Conservation (phyloP, 2,797 vertebrate species). For the Antrozous pallidus region DNA sequence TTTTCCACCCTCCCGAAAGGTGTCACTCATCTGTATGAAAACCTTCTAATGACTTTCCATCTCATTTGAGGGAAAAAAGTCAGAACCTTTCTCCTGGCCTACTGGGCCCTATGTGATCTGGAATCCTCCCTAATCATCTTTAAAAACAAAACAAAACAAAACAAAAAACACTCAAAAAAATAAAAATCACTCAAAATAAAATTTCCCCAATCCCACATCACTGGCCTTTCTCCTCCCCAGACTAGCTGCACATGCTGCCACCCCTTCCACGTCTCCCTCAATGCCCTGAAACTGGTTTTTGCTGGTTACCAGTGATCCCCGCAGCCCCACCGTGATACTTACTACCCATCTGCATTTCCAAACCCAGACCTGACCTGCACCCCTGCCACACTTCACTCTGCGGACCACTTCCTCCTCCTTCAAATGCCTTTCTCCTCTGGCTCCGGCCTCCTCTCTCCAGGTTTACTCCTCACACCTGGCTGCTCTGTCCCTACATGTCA, state of each 20-base stretch:
- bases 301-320: background rate
- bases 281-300: background rate
- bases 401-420: background rate
- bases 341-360: background rate
- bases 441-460: rapidly evolving
- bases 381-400: background rate
- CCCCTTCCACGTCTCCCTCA: background rate
- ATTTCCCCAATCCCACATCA: background rate
- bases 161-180: too few relatives aligned
- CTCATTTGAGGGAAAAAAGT: background rate
- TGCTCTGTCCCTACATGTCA: background rate
- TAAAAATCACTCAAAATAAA: background rate
- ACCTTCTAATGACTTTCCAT: background rate
- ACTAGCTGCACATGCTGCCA: background rate
- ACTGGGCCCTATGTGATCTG: background rate
- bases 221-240: background rate
- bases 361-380: background rate
- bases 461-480: background rate
- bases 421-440: background rate
- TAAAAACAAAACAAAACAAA: background rate
- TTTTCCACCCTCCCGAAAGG: background rate
- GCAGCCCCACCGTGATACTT: background rate
- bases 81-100: background rate
- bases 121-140: background rate
- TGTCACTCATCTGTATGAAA: background rate